phyloP scores from a whole-genome alignment of 30 jellyfish, hydroid and myxozoan genomes.

The Clytia hemisphaerica region DNA sequence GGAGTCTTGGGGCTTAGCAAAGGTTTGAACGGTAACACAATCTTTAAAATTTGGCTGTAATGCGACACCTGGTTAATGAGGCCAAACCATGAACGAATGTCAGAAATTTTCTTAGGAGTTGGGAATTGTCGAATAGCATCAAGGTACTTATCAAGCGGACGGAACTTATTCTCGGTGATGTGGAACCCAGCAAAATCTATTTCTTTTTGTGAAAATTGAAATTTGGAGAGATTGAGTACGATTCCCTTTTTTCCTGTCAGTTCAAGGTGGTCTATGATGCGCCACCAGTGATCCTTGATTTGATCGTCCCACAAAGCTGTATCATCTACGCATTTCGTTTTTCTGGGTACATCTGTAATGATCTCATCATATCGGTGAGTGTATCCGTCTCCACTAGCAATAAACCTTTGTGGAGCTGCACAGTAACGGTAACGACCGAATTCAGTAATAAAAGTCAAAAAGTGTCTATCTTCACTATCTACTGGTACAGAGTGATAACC shows the following conservation, averaged over 20 bases:
- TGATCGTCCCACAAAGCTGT: conserved; percentile 20
- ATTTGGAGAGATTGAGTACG: conserved; percentile 3
- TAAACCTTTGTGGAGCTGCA: conserved; percentile 9
- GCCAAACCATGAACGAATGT: conserved; percentile 15
- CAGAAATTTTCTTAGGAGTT: conserved; percentile 2
- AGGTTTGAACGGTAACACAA: conserved; percentile 31
- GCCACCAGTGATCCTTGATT: conserved; percentile 15
- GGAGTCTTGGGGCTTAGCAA: conserved; percentile 29
- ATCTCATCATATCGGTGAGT: conserved; percentile 34
- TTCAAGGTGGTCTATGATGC: conserved; percentile 3
- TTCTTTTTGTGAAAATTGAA: conserved; percentile 12
- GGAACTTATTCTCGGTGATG: conserved; percentile 5
- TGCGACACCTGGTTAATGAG: no score
- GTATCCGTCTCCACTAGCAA: conserved; percentile 54
- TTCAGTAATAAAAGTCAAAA: conserved; percentile 3
- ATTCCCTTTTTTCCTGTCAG: conserved; percentile 9
- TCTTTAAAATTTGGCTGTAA: background rate
- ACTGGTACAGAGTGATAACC: no score
- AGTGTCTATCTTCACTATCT: conserved; percentile 9
- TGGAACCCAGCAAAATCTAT: conserved; percentile 14
- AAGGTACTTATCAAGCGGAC: conserved; percentile 7
- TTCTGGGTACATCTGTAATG: conserved; percentile 17
- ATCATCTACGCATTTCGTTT: conserved; percentile 8
- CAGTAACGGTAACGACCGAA: conserved; percentile 23
- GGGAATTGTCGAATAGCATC: conserved; percentile 2